Conservation (phyloP, 2,888 invertebrate species). For the Octonoba sinensis region DNA sequence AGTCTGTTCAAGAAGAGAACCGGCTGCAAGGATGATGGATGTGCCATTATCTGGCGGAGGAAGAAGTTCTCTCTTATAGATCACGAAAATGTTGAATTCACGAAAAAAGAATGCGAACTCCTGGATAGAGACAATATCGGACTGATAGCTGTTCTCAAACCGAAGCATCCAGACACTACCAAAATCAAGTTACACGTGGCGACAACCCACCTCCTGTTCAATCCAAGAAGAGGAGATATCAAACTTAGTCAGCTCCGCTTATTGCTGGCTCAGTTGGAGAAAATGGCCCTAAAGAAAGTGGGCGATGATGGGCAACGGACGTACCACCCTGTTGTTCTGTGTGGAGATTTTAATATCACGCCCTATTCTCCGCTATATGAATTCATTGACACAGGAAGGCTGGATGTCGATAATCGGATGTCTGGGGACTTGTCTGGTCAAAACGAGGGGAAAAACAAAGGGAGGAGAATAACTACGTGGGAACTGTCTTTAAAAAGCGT, state of each 20-base stretch:
- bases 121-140: slow-evolving; percentile 91
- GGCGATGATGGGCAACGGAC: slow-evolving; percentile 68
- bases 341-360: slow-evolving; percentile 92
- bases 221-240: slow-evolving; percentile 89
- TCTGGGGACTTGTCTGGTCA: slow-evolving; percentile 71
- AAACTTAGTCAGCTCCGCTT: slow-evolving; percentile 88
- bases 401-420: slow-evolving; percentile 72
- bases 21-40: slow-evolving; percentile 85
- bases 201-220: slow-evolving; percentile 94
- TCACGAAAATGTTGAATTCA: slow-evolving; percentile 80
- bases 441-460: slow-evolving; percentile 66
- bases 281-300: slow-evolving; percentile 76
- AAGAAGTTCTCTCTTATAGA: slow-evolving; percentile 79
- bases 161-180: slow-evolving; percentile 69
- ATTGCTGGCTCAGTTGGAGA: slow-evolving; percentile 86
- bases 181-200: slow-evolving; percentile 75
- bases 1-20: slow-evolving; percentile 88
- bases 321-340: slow-evolving; percentile 85
- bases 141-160: slow-evolving; percentile 81
- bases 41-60: slow-evolving; percentile 86
- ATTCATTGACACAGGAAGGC: slow-evolving; percentile 78
- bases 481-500: slow-evolving; percentile 70
- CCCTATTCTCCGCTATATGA: slow-evolving; percentile 81
- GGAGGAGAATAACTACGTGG: slow-evolving; percentile 53
- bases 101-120: slow-evolving; percentile 75